Base-by-base conservation (phyloP, 2,888 invertebrate species). In the Nomada lathburiana region DNA sequence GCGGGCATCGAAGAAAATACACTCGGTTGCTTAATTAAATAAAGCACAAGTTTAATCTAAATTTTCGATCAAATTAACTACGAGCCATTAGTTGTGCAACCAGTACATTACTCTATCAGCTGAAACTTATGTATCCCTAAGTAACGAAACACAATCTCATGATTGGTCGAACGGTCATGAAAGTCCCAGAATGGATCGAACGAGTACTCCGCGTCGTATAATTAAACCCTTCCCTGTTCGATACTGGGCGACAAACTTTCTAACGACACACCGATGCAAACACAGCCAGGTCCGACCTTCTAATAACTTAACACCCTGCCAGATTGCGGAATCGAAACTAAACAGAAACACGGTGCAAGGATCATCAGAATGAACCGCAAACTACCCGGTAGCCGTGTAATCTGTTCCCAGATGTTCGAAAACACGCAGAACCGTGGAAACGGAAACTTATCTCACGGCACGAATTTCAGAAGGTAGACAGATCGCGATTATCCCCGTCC, bases 381-480 rank as follows among this genome's bases (percentile, higher is more conserved):
- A 57, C 59, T 57, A 69, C 36, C 59, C 59, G 16, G 36, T 52
- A 59, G 60, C 63, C 68, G 82, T 80, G 75, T 85, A 87, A 87
- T 85, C 79, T 84, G 71, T 82, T 69, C 72, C 63, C 72, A 9
- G 82, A 72, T 23, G 74, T 80, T 74, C 59, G 52, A 68, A 59
- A 68, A 44, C 64, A 50, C 75, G 62, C 52, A 29, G 20, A 55
- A 4, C 55, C 7, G 18, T 26, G 64, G 60, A 63, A 42, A 9
- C 71, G 29, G 57, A 72, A 87, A 87, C 85, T 85, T 85, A 73
- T 82, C 71, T 64, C 29, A 16, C 36, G 5, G 55, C 29, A 16
- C 20, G 64, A 82, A 72, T 64, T 82, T 52, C 64, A 16, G 29
- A 13, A 9, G 68, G 42, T 47, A 76, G 72, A 52, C 71, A 57